Conservation (phyloP, 2,113 vertebrate species). For the Corythoichthys intestinalis region DNA sequence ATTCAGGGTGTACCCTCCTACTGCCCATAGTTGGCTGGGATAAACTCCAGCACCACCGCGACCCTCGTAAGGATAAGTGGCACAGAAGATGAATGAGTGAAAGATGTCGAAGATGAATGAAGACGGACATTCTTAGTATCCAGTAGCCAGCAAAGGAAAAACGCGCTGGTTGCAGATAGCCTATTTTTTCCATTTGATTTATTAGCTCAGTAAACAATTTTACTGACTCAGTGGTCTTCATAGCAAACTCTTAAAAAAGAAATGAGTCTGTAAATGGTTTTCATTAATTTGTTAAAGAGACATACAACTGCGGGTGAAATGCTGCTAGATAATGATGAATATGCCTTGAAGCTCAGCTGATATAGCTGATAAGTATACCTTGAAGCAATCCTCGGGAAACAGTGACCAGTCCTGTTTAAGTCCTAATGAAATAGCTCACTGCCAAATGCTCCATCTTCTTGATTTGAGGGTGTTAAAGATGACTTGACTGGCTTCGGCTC, state of each 20-base stretch:
- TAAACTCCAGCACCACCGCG: no score
- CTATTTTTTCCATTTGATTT: not conserved
- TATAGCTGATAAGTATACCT: not conserved
- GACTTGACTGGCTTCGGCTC: conserved; percentile 37
- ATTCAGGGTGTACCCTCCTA: no score
- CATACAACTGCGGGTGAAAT: not conserved
- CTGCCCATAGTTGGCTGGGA: no score
- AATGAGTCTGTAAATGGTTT: not conserved
- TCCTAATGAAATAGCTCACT: conserved; percentile 28
- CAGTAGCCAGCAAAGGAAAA: not conserved
- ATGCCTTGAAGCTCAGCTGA: not conserved
- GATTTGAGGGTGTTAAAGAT: conserved; percentile 29
- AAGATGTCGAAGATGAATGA: no score
- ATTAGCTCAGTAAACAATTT: not conserved
- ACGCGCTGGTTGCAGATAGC: not conserved
- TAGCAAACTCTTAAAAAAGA: not conserved
- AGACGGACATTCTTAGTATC: not conserved
- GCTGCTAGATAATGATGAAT: not conserved
- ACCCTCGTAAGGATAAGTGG: no score
- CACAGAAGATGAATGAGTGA: no score
- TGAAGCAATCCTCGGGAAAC: not conserved
- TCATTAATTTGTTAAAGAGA: not conserved
- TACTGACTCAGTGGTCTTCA: not conserved
- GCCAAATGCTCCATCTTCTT: not conserved
- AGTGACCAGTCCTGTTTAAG: conserved; percentile 11